A percentile compares a stretch with the other conserved stretches of the same genome.
Conservation (phyloP, 2,113 vertebrate species). For the Thomomys bottae region DNA sequence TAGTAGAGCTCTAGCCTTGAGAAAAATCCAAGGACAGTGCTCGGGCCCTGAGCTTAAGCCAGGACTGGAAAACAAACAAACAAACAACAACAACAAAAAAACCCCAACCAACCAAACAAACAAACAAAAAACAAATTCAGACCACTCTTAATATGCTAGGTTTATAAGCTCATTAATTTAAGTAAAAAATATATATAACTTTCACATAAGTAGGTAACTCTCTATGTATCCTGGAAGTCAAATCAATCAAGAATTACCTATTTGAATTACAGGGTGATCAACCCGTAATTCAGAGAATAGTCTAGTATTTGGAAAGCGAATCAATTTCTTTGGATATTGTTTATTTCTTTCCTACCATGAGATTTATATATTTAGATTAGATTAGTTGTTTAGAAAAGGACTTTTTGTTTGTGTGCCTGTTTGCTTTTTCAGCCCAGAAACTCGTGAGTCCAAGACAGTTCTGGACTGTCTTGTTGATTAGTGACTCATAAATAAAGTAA, state of each 20-base stretch:
- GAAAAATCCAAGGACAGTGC: no score
- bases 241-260: neutral
- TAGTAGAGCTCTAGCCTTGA: no score
- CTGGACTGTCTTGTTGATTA: neutral
- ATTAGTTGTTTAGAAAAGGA: neutral
- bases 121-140: constrained; percentile 38
- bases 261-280: neutral
- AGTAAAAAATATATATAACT: neutral
- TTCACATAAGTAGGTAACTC: neutral
- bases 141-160: constrained; percentile 11
- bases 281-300: neutral
- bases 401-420: neutral
- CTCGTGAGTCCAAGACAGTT: neutral
- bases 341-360: neutral
- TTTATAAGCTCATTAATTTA: constrained; percentile 23
- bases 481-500: neutral
- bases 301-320: neutral
- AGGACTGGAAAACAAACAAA: no score
- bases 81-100: no score
- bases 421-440: neutral
- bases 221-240: constrained; percentile 21
- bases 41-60: no score
- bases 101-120: no score
- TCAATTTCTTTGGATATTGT: neutral
- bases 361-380: neutral